A percentile compares a stretch with the other conserved stretches of the same genome.
These are phyloP conservation scores for roundworm (Caenorhabditis elegans) DNA, from an alignment of 1,140 invertebrate genomes.

Conservation along the genomic window WBcel235 BX284604.4:15058001-15058500, in stretches of 20 bases:
- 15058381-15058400: neutral
- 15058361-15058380: conserved; percentile 24
- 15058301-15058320: conserved; percentile 30
- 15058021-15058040: too few relatives aligned
- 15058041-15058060: conserved; percentile 15
- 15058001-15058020: too few relatives aligned
- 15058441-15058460: conserved; percentile 19
- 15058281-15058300: conserved; percentile 34
- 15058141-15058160: neutral
- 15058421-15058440: neutral
- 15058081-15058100: conserved; percentile 31
- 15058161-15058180: neutral
- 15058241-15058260: neutral
- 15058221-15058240: neutral
- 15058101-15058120: neutral
- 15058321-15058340: neutral
- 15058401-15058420: conserved; percentile 12
- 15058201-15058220: conserved; percentile 28
- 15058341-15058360: neutral
- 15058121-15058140: neutral
- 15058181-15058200: too few relatives aligned
- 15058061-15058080: neutral
- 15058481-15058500: neutral
- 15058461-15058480: conserved; percentile 37
- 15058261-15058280: conserved; percentile 4